Percentiles rank a stretch among this genome's conserved stretches.
phyloP scores from a whole-genome alignment of 2,113 vertebrate genomes.

The Diadophis punctatus region DNA sequence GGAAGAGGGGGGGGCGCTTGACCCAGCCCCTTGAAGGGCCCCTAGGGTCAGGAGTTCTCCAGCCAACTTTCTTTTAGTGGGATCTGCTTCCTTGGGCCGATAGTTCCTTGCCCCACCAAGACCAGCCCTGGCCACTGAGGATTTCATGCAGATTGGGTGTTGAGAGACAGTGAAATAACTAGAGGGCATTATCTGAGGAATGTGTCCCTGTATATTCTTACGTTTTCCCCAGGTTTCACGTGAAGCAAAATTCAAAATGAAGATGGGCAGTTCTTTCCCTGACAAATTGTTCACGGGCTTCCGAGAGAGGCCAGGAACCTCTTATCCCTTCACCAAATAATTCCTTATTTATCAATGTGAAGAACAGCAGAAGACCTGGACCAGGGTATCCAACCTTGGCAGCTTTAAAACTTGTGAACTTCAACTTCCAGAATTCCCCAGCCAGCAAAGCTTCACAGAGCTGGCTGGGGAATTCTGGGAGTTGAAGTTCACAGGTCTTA shows the following conservation, averaged over 20 bases:
- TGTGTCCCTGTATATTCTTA: not conserved
- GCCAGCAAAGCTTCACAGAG: not conserved
- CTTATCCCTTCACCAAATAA: not conserved
- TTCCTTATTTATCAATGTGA: not conserved
- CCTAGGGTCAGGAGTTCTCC: not conserved
- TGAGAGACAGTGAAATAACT: not conserved
- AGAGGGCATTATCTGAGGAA: not conserved
- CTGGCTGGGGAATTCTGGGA: too few relatives aligned
- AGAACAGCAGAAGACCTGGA: not conserved
- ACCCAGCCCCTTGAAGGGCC: not conserved
- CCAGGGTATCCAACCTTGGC: not conserved
- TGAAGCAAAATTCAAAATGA: not conserved
- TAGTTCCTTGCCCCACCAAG: not conserved
- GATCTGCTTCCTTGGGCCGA: not conserved
- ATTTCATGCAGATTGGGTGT: not conserved
- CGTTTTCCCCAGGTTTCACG: not conserved
- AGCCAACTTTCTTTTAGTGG: not conserved
- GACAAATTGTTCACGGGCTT: not conserved
- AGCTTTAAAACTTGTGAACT: not conserved
- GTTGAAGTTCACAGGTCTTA: not conserved
- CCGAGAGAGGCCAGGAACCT: not conserved
- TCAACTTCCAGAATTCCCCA: not conserved
- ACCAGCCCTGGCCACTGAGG: not conserved
- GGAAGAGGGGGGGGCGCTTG: not conserved
- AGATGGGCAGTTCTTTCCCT: not conserved